Percentiles rank a stretch among this genome's conserved stretches.
phyloP scores from a whole-genome alignment of 1,140 invertebrate species.

The Acromyrmex charruanus region DNA sequence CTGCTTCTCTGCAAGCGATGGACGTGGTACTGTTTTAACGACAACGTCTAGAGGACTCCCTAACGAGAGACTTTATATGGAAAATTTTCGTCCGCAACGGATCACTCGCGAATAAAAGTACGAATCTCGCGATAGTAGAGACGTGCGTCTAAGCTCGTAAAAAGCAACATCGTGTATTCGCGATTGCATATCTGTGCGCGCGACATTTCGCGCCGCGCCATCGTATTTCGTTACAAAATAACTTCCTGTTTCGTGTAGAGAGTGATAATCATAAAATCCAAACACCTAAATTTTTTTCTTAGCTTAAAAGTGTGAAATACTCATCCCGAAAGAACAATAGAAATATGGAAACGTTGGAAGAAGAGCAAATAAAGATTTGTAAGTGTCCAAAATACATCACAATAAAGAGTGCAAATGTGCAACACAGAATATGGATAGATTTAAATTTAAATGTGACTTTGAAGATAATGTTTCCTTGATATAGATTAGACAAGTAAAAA shows the following conservation, averaged over 20 bases:
- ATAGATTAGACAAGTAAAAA: neutral
- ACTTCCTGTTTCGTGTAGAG: slow-evolving; percentile 52
- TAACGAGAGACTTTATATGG: slow-evolving; percentile 45
- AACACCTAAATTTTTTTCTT: slow-evolving; percentile 42
- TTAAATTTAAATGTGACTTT: neutral
- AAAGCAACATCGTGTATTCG: slow-evolving; percentile 58
- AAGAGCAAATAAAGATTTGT: neutral
- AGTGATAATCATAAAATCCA: slow-evolving; percentile 65
- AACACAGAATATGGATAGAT: neutral
- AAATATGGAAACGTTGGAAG: neutral
- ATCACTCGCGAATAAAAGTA: slow-evolving; percentile 50
- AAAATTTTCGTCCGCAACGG: slow-evolving; percentile 52
- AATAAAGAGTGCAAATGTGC: neutral
- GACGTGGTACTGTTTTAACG: neutral
- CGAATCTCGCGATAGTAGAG: neutral
- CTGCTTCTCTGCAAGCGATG: neutral
- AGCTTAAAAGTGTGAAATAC: slow-evolving; percentile 16
- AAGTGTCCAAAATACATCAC: neutral
- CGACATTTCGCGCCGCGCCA: slow-evolving; percentile 49
- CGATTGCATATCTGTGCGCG: slow-evolving; percentile 49
- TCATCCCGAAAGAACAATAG: neutral
- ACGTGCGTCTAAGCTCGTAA: slow-evolving; percentile 60
- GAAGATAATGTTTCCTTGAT: neutral
- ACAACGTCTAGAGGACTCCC: neutral
- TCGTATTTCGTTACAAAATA: slow-evolving; percentile 64